Percentiles rank a stretch among this genome's conserved stretches.
phyloP scores from a whole-genome alignment of 2,113 vertebrate species.

The Calidris pugnax region DNA sequence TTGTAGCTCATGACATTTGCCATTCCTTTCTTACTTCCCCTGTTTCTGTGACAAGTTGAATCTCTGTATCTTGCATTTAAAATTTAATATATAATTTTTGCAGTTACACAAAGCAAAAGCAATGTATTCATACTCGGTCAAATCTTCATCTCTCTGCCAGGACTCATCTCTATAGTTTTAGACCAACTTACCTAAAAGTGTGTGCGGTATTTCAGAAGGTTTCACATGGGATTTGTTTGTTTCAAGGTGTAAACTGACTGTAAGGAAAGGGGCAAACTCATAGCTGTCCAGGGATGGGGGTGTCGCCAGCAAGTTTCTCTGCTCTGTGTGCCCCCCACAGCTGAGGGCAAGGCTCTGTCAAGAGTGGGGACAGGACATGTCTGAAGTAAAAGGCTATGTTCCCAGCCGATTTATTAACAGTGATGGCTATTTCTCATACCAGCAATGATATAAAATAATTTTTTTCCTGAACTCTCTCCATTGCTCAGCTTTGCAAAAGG shows the following conservation, averaged over 20 bases:
- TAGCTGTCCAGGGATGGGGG: neutral
- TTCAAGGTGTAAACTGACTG: neutral
- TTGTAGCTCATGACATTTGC: neutral
- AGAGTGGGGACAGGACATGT: neutral
- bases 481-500: neutral
- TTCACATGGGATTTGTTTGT: neutral
- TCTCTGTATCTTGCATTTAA: neutral
- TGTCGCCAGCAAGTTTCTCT: neutral
- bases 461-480: neutral
- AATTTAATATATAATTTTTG: neutral
- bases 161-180: neutral
- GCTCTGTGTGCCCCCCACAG: rapidly evolving
- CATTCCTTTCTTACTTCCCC: neutral
- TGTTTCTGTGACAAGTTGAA: neutral
- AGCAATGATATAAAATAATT: neutral
- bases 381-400: neutral
- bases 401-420: neutral
- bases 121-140: neutral
- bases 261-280: neutral
- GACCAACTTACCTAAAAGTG: neutral
- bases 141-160: neutral
- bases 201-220: neutral
- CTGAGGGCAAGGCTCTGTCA: neutral
- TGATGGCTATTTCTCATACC: neutral
- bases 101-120: neutral